Conservation (phyloP, 2,888 invertebrate genomes). For the Melikaiella ostensackeni region DNA sequence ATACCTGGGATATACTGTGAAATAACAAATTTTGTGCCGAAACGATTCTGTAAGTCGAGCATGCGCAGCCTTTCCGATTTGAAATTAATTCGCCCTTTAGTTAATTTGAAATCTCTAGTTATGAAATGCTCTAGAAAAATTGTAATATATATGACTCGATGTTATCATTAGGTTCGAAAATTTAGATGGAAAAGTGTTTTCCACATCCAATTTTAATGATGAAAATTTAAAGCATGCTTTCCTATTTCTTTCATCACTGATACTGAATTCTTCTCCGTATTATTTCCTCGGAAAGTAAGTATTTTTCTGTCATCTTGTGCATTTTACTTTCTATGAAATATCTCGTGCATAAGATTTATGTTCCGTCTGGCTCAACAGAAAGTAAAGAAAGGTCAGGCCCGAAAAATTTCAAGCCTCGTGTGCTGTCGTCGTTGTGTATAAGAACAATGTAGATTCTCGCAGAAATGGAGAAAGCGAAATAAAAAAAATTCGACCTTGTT, state of each 20-base stretch:
- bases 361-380: conserved; percentile 1
- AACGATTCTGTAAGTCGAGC: too few species aligned
- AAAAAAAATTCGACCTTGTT: background rate
- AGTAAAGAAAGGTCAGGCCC: background rate
- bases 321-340: background rate
- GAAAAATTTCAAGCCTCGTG: conserved; percentile 11
- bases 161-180: background rate
- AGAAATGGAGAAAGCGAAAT: background rate
- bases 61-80: too few species aligned
- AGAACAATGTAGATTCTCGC: conserved; percentile 46
- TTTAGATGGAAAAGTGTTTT: background rate
- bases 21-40: too few species aligned
- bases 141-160: too few species aligned
- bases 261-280: background rate
- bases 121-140: too few species aligned
- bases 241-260: background rate
- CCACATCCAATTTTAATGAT: background rate
- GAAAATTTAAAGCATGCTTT: background rate
- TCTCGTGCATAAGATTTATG: background rate
- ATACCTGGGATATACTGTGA: too few species aligned
- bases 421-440: conserved; percentile 40
- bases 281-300: background rate
- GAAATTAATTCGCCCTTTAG: too few species aligned
- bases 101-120: too few species aligned
- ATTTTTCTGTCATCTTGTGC: background rate